phyloP scores from a whole-genome alignment of 2,888 invertebrate species.

The Pristionchus maxplancki region DNA sequence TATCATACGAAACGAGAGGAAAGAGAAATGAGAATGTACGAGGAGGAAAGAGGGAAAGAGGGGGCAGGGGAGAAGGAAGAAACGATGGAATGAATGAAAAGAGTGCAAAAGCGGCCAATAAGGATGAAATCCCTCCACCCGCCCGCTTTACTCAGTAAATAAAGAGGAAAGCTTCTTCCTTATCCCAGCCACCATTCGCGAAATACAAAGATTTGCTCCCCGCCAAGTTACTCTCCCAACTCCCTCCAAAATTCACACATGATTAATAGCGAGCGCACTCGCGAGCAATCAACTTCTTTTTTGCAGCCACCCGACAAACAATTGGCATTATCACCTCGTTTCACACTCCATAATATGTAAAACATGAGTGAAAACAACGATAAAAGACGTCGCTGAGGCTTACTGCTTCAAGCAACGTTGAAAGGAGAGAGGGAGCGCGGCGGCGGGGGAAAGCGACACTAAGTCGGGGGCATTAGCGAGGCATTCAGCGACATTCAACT shows the following conservation, averaged over 20 bases:
- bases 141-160: slow-evolving; percentile 9
- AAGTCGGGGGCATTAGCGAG: slow-evolving; percentile 34
- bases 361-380: not conserved
- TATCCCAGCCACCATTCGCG: not conserved
- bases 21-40: slow-evolving; percentile 45
- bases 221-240: slow-evolving; percentile 1
- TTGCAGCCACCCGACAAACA: not conserved
- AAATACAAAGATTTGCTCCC: not conserved
- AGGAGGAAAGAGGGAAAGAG: not conserved
- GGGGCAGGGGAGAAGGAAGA: not conserved
- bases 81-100: slow-evolving; percentile 35
- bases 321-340: not conserved
- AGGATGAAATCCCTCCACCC: not conserved
- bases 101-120: slow-evolving; percentile 40
- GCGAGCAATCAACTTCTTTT: slow-evolving; percentile 18
- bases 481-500: slow-evolving; percentile 17
- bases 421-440: not conserved
- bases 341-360: not conserved
- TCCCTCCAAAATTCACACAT: slow-evolving; percentile 41
- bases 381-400: not conserved
- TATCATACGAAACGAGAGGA: slow-evolving; percentile 44
- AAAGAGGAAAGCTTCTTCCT: slow-evolving; percentile 14
- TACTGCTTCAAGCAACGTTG: slow-evolving; percentile 6
- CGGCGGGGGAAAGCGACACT: not conserved
- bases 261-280: slow-evolving; percentile 8